A percentile compares a stretch with the other conserved stretches of the same genome.
Evolutionary conservation across 2,113 vertebrate genomes (phyloP).

Genomic region (Phalacrocorax pelagicus): DNA sequence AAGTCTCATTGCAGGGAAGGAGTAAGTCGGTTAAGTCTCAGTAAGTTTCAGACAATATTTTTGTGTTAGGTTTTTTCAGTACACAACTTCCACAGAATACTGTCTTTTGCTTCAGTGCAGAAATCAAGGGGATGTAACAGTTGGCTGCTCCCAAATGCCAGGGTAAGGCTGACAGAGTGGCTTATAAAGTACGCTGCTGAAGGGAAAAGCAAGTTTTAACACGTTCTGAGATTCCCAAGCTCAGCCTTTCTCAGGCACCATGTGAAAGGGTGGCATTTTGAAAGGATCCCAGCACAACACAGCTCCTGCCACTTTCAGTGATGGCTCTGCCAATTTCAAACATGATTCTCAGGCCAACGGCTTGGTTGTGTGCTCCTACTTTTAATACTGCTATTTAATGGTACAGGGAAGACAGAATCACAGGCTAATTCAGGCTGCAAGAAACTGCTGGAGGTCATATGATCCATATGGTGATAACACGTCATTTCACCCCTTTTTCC

Average conservation of each 20-base stretch:
- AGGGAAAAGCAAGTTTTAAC: neutral
- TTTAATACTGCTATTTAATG: neutral
- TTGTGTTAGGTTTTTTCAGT: neutral
- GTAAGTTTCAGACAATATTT: neutral
- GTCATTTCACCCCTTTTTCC: neutral
- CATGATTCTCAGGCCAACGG: neutral
- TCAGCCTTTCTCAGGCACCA: neutral
- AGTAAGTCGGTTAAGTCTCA: neutral
- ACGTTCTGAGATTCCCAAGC: neutral
- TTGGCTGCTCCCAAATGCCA: neutral
- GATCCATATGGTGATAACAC: fast-evolving
- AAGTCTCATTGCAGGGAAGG: neutral
- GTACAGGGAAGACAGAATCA: neutral
- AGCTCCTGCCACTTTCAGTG: neutral
- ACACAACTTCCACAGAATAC: neutral
- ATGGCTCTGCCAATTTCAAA: neutral
- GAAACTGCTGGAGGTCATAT: neutral
- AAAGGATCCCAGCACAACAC: neutral
- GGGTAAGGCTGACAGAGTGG: neutral
- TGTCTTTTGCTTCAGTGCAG: neutral
- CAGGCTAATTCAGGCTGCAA: neutral
- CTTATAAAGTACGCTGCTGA: neutral
- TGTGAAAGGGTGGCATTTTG: neutral
- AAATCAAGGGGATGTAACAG: neutral
- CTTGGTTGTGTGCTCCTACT: neutral